Base-by-base conservation (phyloP, 2,113 vertebrate genomes). In the Scopus umbretta region DNA sequence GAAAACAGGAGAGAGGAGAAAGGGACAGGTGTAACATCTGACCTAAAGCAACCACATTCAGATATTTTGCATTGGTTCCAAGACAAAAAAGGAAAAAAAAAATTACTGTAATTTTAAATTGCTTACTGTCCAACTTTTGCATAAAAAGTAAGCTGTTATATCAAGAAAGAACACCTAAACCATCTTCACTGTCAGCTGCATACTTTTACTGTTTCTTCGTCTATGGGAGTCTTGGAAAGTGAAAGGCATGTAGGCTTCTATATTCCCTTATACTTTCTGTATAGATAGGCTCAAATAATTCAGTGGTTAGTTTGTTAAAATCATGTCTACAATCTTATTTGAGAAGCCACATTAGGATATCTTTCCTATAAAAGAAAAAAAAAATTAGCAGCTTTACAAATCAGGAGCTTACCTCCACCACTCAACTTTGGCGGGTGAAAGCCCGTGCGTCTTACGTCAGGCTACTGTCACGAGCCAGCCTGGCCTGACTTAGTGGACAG, bases 371-470 rank as follows among this genome's bases (percentile, higher is more conserved):
- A 85, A 82, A 84, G 13, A 29, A 63, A 49, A 43, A 62, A 49
- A 40, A 50, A 43, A 16, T n/a, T 2, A 29, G 5, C 30, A 87
- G 49, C 34, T 94, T 92, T 70, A 58, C 34, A 86, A 55, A 45
- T 34, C 30, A 73, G 45, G 22, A 78, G 17, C 32, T 88, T 90
- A 84, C 32, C 38, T 67, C n/a, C 74, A 26, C n/a, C n/a, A 52
- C 26, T 74, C 26, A 40, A 3, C 16, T 70, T 80, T 20, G 42
- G 67, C 13, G 42, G 19, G 79, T 76, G 36, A 88, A 76, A 80
- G 50, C 58, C 58, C 0, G 1, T 34, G 67, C 36, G 58, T 72
- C 81, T 49, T 85, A 40, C 0, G 0, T 73, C 82, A 92, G 49
- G 38, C 53, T 45, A 59, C 49, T n/a, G 50, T 55, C 49, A 73